A percentile compares a stretch with the other conserved stretches of the same genome.
Evolutionary conservation across 2,888 invertebrate genomes (phyloP).

Genomic region (Halictus quadricinctus): DNA sequence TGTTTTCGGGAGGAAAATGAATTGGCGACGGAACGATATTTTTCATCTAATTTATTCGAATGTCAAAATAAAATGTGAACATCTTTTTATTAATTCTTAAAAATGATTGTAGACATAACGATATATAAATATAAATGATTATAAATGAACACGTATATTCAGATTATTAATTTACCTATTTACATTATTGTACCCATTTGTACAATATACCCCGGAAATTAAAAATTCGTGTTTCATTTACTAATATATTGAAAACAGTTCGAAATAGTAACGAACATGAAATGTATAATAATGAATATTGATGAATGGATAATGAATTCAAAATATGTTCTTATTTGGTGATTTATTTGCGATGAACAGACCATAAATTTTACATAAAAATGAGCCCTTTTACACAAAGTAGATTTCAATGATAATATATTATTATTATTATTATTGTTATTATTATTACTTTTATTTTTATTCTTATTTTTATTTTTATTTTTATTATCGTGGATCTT

Average conservation of each 20-base stretch:
- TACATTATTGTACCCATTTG: not conserved
- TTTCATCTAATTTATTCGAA: not conserved
- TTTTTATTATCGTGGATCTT: not conserved
- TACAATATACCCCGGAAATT: not conserved
- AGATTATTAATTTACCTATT: not conserved
- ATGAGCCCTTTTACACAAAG: not conserved
- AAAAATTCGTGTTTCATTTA: not conserved
- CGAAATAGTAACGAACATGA: not conserved
- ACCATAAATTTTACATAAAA: too few species aligned
- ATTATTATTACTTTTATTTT: not conserved
- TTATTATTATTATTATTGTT: not conserved
- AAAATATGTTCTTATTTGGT: not conserved
- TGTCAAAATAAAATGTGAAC: not conserved
- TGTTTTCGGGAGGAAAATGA: not conserved
- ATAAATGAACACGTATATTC: not conserved
- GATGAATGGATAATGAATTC: not conserved
- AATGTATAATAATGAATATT: too few species aligned
- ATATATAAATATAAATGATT: not conserved
- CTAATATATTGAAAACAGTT: not conserved
- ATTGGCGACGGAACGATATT: not conserved
- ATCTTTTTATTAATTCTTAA: not conserved
- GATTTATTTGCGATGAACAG: not conserved
- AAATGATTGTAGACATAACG: not conserved
- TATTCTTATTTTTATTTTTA: too few species aligned
- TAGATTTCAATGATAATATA: not conserved